Conservation (phyloP, 2,888 invertebrate genomes). For the Leptopterna dolabrata region DNA sequence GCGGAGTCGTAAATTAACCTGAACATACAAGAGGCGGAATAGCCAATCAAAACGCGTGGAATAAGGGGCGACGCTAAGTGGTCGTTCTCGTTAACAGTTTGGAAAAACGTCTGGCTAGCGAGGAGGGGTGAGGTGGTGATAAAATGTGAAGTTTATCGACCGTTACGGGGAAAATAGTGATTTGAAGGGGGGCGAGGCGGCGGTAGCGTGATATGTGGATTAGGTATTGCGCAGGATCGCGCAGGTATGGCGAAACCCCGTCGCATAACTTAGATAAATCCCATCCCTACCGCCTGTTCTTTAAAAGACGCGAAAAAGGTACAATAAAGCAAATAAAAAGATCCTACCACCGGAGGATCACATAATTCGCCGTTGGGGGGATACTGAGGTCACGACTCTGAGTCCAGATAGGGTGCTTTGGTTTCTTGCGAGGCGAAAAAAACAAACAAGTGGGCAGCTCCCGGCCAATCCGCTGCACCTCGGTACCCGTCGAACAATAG, state of each 20-base stretch:
- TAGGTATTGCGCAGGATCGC: conserved; percentile 19
- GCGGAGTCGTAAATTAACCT: conserved; percentile 1
- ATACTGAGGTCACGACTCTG: conserved; percentile 52
- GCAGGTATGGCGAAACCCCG: not conserved
- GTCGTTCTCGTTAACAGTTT: conserved; percentile 28
- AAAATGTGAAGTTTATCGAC: conserved; percentile 20
- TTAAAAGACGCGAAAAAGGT: conserved; percentile 41
- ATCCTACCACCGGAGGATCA: conserved; percentile 46
- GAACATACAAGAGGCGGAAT: not conserved
- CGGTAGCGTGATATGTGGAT: conserved; percentile 43
- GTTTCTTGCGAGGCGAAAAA: conserved; percentile 64
- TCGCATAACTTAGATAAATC: conserved; percentile 53
- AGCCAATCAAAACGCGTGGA: not conserved
- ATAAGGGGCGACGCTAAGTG: conserved; percentile 2
- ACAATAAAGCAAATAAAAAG: conserved; percentile 56
- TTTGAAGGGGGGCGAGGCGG: not conserved
- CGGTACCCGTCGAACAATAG: conserved; percentile 78
- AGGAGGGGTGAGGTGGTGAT: not conserved
- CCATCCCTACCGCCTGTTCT: not conserved
- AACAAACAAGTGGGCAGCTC: conserved; percentile 15
- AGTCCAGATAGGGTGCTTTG: conserved; percentile 30
- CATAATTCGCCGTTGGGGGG: conserved; percentile 56
- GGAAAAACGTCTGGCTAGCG: not conserved
- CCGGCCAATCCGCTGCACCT: conserved; percentile 57
- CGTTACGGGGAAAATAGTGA: conserved; percentile 19